These are phyloP conservation scores for Coracopsis vasa DNA, from an alignment of 2,113 vertebrate species.

Conservation along the genomic window DNA sequence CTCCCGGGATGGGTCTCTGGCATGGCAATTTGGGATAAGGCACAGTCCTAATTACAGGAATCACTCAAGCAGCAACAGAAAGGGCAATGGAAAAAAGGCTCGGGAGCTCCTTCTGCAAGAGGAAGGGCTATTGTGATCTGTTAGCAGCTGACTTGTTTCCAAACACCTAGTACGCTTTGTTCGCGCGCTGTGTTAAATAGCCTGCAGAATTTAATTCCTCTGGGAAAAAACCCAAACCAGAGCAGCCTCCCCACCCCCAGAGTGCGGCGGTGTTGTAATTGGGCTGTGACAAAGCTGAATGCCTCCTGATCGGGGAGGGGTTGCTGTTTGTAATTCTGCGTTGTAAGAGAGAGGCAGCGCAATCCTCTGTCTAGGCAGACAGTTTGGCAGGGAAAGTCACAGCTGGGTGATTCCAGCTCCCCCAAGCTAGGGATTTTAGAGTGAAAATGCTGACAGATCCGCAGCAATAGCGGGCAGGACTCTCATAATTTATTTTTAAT, in stretches of 20 bases:
- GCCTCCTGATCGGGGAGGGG: background rate
- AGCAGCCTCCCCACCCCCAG: background rate
- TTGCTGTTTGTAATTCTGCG: background rate
- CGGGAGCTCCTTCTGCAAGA: background rate
- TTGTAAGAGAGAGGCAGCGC: background rate
- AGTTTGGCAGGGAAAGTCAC: constrained; percentile 27
- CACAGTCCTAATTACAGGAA: rapidly evolving
- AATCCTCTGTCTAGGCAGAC: background rate
- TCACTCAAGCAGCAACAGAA: background rate
- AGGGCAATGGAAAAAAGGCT: background rate
- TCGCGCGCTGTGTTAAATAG: background rate
- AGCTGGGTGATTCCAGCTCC: constrained; percentile 36
- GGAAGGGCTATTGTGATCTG: background rate
- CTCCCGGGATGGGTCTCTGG: background rate
- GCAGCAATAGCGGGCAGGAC: constrained; percentile 42
- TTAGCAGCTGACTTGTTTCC: constrained; percentile 25
- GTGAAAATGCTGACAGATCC: constrained; percentile 61
- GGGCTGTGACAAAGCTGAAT: constrained; percentile 26
- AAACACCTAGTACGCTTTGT: constrained; percentile 10
- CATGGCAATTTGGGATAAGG: background rate
- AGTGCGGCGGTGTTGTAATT: background rate
- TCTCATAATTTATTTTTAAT: constrained; percentile 82
- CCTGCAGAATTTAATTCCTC: constrained; percentile 32
- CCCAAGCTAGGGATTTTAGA: constrained; percentile 26
- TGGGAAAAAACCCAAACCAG: background rate